These are phyloP conservation scores for Enteromius anoplus DNA, from an alignment of 2,797 vertebrate genomes.

Conservation along the genomic window DNA sequence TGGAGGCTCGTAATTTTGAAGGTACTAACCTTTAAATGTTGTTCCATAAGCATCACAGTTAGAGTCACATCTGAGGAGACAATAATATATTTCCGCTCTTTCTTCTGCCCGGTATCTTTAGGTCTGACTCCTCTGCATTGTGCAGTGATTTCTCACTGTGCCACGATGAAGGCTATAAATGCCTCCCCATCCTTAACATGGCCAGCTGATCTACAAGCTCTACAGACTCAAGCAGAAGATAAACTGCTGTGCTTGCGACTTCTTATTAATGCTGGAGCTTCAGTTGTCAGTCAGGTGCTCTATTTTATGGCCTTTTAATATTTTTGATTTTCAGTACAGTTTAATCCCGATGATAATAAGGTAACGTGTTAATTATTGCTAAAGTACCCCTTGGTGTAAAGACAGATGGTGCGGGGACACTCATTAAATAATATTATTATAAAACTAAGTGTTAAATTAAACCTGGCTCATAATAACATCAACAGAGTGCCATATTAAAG, in stretches of 20 bases:
- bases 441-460: not conserved
- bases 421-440: not conserved
- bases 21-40: constrained; percentile 70
- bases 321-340: not conserved
- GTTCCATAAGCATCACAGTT: not conserved
- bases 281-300: constrained; percentile 83
- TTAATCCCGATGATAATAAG: not conserved
- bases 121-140: constrained; percentile 90
- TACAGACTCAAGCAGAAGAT: constrained; percentile 72
- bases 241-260: constrained; percentile 80
- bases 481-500: not conserved
- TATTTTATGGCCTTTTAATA: not conserved
- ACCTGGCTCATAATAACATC: not conserved
- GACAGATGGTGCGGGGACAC: not conserved
- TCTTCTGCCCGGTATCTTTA: constrained; percentile 56
- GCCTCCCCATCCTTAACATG: constrained; percentile 54
- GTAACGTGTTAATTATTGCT: not conserved
- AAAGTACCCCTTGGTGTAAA: not conserved
- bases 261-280: constrained; percentile 81
- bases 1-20: constrained; percentile 89
- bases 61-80: not conserved
- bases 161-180: constrained; percentile 71
- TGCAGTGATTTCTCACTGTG: constrained; percentile 84
- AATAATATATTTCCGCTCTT: not conserved
- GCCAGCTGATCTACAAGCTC: constrained; percentile 54